Base-by-base conservation (phyloP, 2,888 invertebrate species). In the Microchrysa polita region DNA sequence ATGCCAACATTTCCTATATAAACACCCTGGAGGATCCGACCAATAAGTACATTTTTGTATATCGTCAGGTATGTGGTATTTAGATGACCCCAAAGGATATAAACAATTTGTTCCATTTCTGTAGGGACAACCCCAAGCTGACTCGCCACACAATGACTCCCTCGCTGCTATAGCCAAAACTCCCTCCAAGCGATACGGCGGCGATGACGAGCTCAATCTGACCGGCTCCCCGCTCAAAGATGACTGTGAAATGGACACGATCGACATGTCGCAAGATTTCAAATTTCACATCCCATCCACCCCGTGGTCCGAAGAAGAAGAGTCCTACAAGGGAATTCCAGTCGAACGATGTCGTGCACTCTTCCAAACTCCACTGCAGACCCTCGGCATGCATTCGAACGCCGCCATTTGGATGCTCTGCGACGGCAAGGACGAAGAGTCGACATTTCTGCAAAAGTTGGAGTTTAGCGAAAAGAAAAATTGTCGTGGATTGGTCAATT, bases 401-500 rank as follows among this genome's bases (percentile, higher is more conserved):
- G 12, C 73, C 1, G 81, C 87, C 82, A 74, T 87, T 82, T 80
- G 90, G 92, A 69, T 87, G 90, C 77, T 91, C 88, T 86, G 91
- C 90, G 76, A 87, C 86, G 74, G 86, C 89, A 22, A 87, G 0
- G 88, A 91, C 79, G 67, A 73, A 2, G 85, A 88, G 53, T 86
- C 88, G 16, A 82, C 81, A 0, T 76, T 82, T 18, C 59, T 84
- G 0, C 71, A 83, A 9, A 80, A 82, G 65, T 80, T 80, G 55
- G 82, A 83, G 53, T 82, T 81, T 34, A 75, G 76, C n/a, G 60
- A 73, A 0, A 74, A 73, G 1, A 78, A 78, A 16, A 80, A 81
- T 63, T 78, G 77, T n/a, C 80, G 84, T 5, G 83, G 84, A 14
- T 78, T 82, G 10, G 75, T 83, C 4, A 78, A 69, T 1, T 84